These are phyloP conservation scores for Coracias cyanogaster DNA, from an alignment of 2,797 vertebrate species.

Conservation along the genomic window DNA sequence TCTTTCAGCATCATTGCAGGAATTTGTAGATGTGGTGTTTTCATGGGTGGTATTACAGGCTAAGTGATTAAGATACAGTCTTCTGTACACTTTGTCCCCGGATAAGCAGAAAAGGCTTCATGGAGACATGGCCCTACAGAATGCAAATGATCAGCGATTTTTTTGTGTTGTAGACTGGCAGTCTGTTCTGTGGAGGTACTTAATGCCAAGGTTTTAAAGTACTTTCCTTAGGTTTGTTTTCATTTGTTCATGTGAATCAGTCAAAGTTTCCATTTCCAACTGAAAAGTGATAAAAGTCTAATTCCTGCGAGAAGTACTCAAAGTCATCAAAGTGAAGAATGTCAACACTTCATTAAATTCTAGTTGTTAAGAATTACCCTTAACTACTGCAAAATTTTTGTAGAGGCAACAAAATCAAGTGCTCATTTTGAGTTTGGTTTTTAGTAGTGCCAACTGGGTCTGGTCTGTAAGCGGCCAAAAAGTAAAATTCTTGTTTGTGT, in stretches of 20 bases:
- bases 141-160: background rate
- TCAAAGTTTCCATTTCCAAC: background rate
- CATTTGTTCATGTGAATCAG: background rate
- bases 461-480: background rate
- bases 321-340: background rate
- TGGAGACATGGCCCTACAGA: background rate
- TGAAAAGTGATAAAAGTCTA: background rate
- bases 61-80: background rate
- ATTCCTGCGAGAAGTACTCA: background rate
- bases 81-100: background rate
- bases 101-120: background rate
- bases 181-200: background rate
- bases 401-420: background rate
- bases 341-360: background rate
- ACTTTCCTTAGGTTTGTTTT: background rate
- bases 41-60: background rate
- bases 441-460: background rate
- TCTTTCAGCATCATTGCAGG: background rate
- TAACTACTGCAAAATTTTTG: background rate
- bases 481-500: background rate
- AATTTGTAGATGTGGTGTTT: background rate
- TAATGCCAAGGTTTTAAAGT: background rate
- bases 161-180: background rate
- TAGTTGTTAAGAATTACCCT: background rate
- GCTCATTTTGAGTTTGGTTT: background rate